Percentiles rank a stretch among this genome's conserved stretches.
Conservation (phyloP, 2,888 invertebrate species). For the Xylota segnis region DNA sequence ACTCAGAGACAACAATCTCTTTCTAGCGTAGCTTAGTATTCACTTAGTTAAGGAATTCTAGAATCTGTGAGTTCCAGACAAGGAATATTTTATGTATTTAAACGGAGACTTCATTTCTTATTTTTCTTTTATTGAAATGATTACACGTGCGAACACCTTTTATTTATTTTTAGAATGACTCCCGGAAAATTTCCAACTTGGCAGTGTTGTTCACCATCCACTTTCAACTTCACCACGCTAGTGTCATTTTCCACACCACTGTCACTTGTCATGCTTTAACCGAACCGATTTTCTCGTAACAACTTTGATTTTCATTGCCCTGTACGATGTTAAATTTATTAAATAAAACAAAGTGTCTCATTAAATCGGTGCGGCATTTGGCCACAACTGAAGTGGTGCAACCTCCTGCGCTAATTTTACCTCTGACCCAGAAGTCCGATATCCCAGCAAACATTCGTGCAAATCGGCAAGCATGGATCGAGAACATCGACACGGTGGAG, state of each 20-base stretch:
- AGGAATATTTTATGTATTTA: no score
- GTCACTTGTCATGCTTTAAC: conserved; percentile 38
- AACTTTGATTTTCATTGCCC: conserved; percentile 2
- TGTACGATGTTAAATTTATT: conserved; percentile 63
- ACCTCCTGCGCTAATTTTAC: conserved; percentile 79
- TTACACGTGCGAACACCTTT: no score
- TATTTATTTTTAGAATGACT: no score
- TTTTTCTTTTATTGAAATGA: no score
- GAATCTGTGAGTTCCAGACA: no score
- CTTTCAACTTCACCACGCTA: background rate
- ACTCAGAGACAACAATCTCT: no score
- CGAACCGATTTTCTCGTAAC: conserved; percentile 17
- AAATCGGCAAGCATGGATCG: conserved; percentile 92
- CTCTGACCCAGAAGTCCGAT: conserved; percentile 74
- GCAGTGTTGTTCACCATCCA: background rate
- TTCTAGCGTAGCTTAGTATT: no score
- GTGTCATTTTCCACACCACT: background rate
- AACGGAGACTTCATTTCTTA: no score
- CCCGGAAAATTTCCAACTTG: background rate
- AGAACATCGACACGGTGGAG: conserved; percentile 90
- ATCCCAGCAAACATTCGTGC: conserved; percentile 79
- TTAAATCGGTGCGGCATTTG: conserved; percentile 52
- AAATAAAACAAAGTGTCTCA: conserved; percentile 59
- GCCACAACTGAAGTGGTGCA: conserved; percentile 27
- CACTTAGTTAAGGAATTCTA: no score